Conservation (phyloP, 1,140 invertebrate genomes). For the Neodiprion virginianus region DNA sequence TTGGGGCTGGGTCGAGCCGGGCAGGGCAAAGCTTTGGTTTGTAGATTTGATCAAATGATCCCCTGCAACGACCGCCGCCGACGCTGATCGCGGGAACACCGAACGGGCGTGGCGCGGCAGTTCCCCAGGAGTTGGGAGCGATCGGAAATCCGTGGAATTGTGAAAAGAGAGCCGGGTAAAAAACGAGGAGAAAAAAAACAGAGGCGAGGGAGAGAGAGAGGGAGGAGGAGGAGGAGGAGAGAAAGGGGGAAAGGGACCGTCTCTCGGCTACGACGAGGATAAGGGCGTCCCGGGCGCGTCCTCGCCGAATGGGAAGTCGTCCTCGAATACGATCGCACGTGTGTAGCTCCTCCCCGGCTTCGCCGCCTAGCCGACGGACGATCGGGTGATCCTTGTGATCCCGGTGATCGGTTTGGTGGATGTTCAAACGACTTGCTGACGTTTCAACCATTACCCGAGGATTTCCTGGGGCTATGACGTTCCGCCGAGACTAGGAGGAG, state of each 20-base stretch:
- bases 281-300: constrained; percentile 16
- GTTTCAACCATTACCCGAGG: constrained; percentile 43
- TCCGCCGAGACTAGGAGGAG: no score
- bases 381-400: constrained; percentile 8
- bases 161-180: constrained; percentile 23
- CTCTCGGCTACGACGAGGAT: constrained; percentile 12
- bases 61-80: constrained; percentile 43
- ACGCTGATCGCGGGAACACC: constrained; percentile 48
- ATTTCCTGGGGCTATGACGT: no score
- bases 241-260: constrained; percentile 26
- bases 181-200: constrained; percentile 20
- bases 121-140: constrained; percentile 29
- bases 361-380: neutral
- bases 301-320: constrained; percentile 10
- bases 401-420: constrained; percentile 8
- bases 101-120: constrained; percentile 52
- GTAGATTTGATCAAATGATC: constrained; percentile 29
- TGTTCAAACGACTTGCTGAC: constrained; percentile 46
- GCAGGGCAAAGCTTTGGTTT: constrained; percentile 27
- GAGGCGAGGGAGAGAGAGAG: constrained; percentile 1
- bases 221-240: constrained; percentile 21
- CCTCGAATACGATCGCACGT: neutral
- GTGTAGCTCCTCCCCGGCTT: neutral
- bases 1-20: neutral
- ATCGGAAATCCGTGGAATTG: constrained; percentile 23